phyloP scores from a whole-genome alignment of 2,113 vertebrate species.

The Macrotis lagotis region DNA sequence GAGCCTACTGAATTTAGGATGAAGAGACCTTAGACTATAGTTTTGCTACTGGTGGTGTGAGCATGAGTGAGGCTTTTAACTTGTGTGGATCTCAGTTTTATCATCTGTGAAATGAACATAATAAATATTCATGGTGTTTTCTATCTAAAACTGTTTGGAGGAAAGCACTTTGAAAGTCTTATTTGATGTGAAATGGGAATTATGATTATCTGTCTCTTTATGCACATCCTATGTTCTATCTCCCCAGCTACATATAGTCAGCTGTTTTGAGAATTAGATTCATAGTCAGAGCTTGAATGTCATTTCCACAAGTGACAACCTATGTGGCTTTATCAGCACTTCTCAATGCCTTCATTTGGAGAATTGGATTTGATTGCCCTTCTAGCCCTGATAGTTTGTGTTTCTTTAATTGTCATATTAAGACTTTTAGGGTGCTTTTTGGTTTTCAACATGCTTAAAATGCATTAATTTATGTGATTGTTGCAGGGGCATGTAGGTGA shows the following conservation, averaged over 20 bases:
- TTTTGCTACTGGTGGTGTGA: background rate
- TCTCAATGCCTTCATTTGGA: background rate
- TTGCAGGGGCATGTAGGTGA: background rate
- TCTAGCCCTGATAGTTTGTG: background rate
- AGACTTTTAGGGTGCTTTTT: background rate
- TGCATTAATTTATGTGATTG: background rate
- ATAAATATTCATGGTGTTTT: background rate
- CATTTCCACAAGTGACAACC: background rate
- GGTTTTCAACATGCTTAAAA: background rate
- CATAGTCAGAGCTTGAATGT: background rate
- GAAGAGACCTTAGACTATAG: background rate
- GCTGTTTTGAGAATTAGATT: background rate
- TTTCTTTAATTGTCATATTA: background rate
- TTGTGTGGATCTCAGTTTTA: conserved; percentile 18
- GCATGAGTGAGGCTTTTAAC: background rate
- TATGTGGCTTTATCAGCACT: background rate
- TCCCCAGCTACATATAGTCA: background rate
- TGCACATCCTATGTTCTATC: background rate
- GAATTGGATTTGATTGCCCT: background rate
- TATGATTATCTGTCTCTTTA: background rate
- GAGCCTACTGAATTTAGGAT: background rate
- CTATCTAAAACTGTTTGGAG: background rate
- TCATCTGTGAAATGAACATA: background rate
- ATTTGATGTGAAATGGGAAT: background rate
- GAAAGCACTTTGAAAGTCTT: background rate